These are phyloP conservation scores for Myrmophylax atrothorax DNA, from an alignment of 2,113 vertebrate species.

Conservation along the genomic window DNA sequence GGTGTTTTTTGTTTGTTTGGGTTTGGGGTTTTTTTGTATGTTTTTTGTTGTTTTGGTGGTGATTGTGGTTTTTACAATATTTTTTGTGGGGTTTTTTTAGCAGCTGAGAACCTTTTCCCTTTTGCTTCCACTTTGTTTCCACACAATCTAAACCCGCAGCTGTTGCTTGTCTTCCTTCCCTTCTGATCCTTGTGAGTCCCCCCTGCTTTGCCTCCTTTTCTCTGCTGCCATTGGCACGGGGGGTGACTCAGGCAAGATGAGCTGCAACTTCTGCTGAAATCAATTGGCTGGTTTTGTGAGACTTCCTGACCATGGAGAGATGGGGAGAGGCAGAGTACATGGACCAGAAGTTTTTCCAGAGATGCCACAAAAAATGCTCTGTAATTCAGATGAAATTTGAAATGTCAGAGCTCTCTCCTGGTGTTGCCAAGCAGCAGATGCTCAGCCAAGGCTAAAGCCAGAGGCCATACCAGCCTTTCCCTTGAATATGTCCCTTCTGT, in stretches of 20 bases:
- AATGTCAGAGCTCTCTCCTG: background rate
- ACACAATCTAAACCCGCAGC: background rate
- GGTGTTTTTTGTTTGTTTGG: no score
- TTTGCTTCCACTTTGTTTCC: background rate
- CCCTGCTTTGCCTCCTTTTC: background rate
- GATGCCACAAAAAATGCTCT: background rate
- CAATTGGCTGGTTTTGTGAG: background rate
- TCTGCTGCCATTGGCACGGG: rapidly evolving
- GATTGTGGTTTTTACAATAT: no score
- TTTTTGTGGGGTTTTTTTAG: background rate
- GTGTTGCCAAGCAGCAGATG: background rate
- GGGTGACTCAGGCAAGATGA: background rate
- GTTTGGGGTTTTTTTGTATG: no score
- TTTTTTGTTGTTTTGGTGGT: no score
- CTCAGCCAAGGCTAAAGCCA: background rate
- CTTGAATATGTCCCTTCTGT: background rate
- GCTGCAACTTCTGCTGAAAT: background rate
- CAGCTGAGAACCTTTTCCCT: background rate
- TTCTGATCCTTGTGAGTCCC: background rate
- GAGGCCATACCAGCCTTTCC: background rate
- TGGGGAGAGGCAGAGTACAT: background rate
- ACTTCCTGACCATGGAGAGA: background rate
- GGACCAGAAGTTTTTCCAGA: background rate
- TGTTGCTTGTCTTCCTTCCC: background rate
- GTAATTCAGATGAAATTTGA: background rate